Conservation (phyloP, 2,113 vertebrate species). For the Lepus timidus region DNA sequence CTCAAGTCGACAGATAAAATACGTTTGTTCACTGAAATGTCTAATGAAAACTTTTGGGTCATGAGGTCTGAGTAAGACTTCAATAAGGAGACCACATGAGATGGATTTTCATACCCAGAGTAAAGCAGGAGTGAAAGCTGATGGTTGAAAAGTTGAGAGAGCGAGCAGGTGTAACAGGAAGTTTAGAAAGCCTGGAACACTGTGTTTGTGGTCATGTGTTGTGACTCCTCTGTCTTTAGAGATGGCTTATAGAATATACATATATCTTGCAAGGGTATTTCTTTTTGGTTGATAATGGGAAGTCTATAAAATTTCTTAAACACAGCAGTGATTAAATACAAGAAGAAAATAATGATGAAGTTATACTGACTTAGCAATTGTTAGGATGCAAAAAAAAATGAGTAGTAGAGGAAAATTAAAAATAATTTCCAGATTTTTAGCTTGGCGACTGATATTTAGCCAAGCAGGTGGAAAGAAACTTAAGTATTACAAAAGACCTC, state of each 20-base stretch:
- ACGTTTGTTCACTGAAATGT: background rate
- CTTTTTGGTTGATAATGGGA: background rate
- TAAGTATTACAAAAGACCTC: background rate
- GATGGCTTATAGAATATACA: background rate
- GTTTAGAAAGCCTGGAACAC: background rate
- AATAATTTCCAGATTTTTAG: conserved; percentile 7
- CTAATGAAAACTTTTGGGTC: background rate
- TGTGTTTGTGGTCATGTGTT: background rate
- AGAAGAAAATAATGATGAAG: background rate
- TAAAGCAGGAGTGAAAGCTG: background rate
- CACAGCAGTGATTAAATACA: background rate
- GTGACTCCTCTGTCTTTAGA: background rate
- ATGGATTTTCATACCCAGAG: background rate
- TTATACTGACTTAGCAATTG: background rate
- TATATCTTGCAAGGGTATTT: background rate
- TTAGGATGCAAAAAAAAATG: background rate
- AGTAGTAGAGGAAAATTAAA: background rate
- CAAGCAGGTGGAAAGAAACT: background rate
- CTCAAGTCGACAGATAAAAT: background rate
- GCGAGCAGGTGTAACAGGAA: background rate
- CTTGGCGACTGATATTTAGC: background rate
- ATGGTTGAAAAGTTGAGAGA: background rate
- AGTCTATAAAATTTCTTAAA: conserved; percentile 5
- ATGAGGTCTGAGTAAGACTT: background rate
- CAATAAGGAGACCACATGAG: background rate